Percentiles rank a stretch among this genome's conserved stretches.
These are phyloP conservation scores for Chondrilla cf. caribensis DNA, from an alignment of 37 sponge, comb jelly and placozoan genomes.

Conservation along the genomic window DNA sequence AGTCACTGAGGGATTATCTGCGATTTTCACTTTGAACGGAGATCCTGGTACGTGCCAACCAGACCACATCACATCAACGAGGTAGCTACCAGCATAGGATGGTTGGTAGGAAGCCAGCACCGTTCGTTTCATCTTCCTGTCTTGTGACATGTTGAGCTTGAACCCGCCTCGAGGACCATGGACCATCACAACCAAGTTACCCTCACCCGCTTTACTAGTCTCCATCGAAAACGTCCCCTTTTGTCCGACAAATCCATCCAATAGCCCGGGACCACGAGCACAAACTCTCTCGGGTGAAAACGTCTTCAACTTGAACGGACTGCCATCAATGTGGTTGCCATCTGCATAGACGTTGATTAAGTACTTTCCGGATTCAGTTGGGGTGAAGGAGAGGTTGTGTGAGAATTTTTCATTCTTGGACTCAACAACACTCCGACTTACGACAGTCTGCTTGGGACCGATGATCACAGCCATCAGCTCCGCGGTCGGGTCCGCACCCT, in stretches of 20 bases:
- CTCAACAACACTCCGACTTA: background rate
- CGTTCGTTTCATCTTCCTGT: background rate
- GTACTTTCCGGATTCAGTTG: background rate
- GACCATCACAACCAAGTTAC: conserved; percentile 10
- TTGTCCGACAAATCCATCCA: conserved; percentile 13
- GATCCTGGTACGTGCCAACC: conserved; percentile 1
- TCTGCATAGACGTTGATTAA: background rate
- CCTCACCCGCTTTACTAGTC: background rate
- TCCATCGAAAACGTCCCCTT: background rate
- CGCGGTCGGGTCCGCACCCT: too few relatives aligned
- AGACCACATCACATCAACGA: conserved; percentile 4
- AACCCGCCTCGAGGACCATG: conserved; percentile 20
- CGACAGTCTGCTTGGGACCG: background rate
- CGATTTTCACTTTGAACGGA: conserved; percentile 1
- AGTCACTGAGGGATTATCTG: background rate
- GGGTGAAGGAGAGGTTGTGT: background rate
- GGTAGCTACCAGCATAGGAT: background rate
- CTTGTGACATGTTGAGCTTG: background rate
- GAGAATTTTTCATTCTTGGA: background rate
- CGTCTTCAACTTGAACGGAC: conserved; percentile 7
- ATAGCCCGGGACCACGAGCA: background rate
- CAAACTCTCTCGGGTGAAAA: background rate
- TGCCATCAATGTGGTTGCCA: background rate
- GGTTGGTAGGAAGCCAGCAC: conserved; percentile 5
- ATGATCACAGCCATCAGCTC: background rate